These are phyloP conservation scores for Heptranchias perlo DNA, from an alignment of 2,113 vertebrate species.

Conservation along the genomic window DNA sequence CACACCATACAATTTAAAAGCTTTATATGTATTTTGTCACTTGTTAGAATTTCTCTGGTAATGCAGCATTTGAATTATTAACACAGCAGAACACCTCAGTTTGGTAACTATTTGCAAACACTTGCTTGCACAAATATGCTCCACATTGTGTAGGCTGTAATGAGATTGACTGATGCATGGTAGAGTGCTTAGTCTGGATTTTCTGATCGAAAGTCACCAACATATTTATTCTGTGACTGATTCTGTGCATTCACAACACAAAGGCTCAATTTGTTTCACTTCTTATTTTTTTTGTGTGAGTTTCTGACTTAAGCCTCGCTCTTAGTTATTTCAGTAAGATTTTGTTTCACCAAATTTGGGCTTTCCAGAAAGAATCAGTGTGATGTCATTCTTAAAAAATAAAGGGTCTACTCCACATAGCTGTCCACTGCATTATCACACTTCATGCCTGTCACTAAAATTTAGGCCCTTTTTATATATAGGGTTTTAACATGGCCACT, in stretches of 20 bases:
- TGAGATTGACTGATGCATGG: background rate
- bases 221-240: background rate
- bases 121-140: background rate
- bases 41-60: background rate
- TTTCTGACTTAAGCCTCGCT: background rate
- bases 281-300: background rate
- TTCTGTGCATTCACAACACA: background rate
- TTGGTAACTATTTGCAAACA: background rate
- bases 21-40: background rate
- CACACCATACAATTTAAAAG: background rate
- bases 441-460: conserved; percentile 79
- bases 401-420: conserved; percentile 46
- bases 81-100: background rate
- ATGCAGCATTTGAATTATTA: background rate
- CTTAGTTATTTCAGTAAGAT: background rate
- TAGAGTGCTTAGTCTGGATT: background rate
- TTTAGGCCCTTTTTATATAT: conserved; percentile 67
- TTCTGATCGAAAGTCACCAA: background rate
- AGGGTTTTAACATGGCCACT: conserved; percentile 68
- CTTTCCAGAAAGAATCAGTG: background rate
- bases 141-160: background rate
- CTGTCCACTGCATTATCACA: conserved; percentile 57
- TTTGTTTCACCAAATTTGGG: background rate
- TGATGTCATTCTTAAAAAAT: conserved; percentile 25
- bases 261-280: background rate